Evolutionary conservation across 2,888 invertebrate species (phyloP).

Genomic region (Camponotus fellah): DNA sequence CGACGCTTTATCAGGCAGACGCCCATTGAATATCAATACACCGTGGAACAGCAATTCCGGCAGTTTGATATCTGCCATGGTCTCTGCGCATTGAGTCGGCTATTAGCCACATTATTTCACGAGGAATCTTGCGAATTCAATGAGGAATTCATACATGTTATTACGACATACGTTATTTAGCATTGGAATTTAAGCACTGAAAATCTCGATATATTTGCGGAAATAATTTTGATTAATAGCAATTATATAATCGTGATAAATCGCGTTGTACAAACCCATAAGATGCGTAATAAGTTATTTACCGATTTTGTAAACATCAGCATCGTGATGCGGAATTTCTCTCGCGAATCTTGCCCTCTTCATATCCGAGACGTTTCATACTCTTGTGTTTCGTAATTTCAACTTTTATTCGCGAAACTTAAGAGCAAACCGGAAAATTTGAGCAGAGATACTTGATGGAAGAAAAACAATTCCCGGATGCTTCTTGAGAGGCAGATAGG

Average conservation of each 20-base stretch:
- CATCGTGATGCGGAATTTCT: slow-evolving; percentile 34
- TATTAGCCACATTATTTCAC: slow-evolving; percentile 63
- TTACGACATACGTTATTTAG: slow-evolving; percentile 12
- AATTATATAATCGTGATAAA: slow-evolving; percentile 14
- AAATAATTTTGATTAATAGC: slow-evolving; percentile 15
- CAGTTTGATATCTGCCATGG: slow-evolving; percentile 65
- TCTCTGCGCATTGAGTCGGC: slow-evolving; percentile 54
- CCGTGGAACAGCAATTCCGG: slow-evolving; percentile 64
- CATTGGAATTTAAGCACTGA: slow-evolving; percentile 25
- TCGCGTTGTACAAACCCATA: background rate
- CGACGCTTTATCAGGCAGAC: slow-evolving; percentile 82
- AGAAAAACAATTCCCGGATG: slow-evolving; percentile 58
- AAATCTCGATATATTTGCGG: slow-evolving; percentile 17
- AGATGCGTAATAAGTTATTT: background rate
- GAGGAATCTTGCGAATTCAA: slow-evolving; percentile 33
- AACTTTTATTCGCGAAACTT: slow-evolving; percentile 51
- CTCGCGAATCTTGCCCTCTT: background rate
- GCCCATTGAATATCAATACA: slow-evolving; percentile 82
- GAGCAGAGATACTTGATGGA: slow-evolving; percentile 53
- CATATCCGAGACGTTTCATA: background rate
- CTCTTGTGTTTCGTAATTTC: slow-evolving; percentile 52
- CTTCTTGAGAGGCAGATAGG: slow-evolving; percentile 46
- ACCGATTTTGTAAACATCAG: slow-evolving; percentile 27
- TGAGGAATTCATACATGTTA: slow-evolving; percentile 39
- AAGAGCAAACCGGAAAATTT: slow-evolving; percentile 46